Conservation (phyloP, 2,797 vertebrate genomes). For the Uromys caudimaculatus region DNA sequence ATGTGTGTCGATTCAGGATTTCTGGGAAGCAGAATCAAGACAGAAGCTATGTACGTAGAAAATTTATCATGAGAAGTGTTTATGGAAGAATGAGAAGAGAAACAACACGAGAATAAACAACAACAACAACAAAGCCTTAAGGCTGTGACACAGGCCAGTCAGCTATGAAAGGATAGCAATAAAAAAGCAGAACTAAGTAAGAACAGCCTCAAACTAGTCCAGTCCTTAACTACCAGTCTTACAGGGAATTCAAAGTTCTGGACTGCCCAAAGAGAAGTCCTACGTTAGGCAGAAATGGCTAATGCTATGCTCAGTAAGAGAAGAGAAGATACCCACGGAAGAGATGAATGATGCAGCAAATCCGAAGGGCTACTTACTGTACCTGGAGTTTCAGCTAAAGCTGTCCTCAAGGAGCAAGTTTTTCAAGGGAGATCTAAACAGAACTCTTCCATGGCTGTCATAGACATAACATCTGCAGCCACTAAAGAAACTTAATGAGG, state of each 20-base stretch:
- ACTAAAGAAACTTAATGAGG: conserved; percentile 37
- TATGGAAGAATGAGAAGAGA: conserved; percentile 4
- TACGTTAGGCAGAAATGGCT: background rate
- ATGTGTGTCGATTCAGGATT: background rate
- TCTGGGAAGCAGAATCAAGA: conserved; percentile 3
- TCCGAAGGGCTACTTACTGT: conserved; percentile 2
- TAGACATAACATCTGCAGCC: background rate
- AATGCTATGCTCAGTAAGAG: background rate
- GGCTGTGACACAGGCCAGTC: background rate
- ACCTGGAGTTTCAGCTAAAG: conserved; percentile 13
- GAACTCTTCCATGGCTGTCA: background rate
- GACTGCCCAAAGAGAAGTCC: background rate
- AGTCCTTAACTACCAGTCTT: background rate
- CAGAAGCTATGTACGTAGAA: background rate
- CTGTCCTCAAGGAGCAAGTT: conserved; percentile 10
- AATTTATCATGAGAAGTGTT: background rate
- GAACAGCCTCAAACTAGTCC: background rate
- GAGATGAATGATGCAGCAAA: conserved; percentile 25
- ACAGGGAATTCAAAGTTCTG: background rate
- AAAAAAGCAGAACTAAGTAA: background rate
- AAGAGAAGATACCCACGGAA: background rate
- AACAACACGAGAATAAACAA: background rate
- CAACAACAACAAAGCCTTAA: conserved; percentile 4
- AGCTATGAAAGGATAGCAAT: background rate
- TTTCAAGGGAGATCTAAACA: conserved; percentile 21